Evolutionary conservation across 1,140 invertebrate species (phyloP).

Genomic region (Cydia amplana): DNA sequence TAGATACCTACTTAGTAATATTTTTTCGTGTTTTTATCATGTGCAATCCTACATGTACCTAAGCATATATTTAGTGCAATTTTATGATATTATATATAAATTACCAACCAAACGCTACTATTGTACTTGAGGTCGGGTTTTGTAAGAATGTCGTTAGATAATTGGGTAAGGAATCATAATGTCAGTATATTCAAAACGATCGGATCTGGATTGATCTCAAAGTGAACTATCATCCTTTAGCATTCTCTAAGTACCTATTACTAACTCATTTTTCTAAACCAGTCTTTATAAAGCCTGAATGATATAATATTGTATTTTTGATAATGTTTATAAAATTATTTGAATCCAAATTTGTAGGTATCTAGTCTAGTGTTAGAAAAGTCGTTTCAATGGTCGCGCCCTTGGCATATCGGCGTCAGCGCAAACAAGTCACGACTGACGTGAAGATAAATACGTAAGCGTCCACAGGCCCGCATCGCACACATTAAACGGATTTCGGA

Average conservation of each 20-base stretch:
- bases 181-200: neutral
- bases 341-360: conserved; percentile 13
- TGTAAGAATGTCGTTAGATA: neutral
- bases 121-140: conserved; percentile 9
- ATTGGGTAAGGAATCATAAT: neutral
- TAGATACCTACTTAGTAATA: neutral
- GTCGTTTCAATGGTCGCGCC: neutral
- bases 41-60: neutral
- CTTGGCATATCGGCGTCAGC: no score
- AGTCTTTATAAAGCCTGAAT: no score
- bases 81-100: conserved; percentile 11
- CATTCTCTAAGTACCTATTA: no score
- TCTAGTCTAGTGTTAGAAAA: neutral
- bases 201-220: neutral
- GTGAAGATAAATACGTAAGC: no score
- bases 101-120: conserved; percentile 6
- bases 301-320: neutral
- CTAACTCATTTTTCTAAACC: no score
- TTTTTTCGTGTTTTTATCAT: neutral
- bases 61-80: neutral
- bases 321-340: neutral
- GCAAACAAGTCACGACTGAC: no score
- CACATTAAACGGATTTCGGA: no score
- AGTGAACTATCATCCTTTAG: no score
- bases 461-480: no score